Evolutionary conservation across 2,113 vertebrate genomes (phyloP).

Genomic region (Callipepla californica): DNA sequence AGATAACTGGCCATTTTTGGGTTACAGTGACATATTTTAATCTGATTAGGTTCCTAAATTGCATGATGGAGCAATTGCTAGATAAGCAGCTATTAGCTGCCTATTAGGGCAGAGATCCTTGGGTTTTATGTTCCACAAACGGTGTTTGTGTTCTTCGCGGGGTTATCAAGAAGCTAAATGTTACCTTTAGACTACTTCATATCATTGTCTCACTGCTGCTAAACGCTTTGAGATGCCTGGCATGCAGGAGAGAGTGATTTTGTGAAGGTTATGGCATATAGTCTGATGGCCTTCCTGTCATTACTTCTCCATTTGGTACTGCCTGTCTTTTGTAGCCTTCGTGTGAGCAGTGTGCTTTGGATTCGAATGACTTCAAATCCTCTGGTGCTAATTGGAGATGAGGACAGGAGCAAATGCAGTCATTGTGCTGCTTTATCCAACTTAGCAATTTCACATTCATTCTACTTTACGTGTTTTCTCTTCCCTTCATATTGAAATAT

Average conservation of each 20-base stretch:
- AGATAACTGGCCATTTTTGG: constrained; percentile 4
- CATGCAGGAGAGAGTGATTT: neutral
- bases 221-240: neutral
- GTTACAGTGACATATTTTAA: neutral
- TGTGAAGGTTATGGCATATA: neutral
- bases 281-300: neutral
- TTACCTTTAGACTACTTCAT: neutral
- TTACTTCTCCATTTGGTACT: neutral
- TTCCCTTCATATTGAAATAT: neutral
- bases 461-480: neutral
- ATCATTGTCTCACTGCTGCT: neutral
- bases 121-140: neutral
- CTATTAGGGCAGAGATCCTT: neutral
- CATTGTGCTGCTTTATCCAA: neutral
- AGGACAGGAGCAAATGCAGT: neutral
- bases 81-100: neutral
- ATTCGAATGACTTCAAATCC: neutral
- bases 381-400: neutral
- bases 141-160: neutral
- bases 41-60: neutral
- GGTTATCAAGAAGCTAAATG: neutral
- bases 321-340: neutral
- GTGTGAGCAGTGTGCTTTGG: neutral
- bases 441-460: neutral
- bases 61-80: neutral